Evolutionary conservation across 2,797 vertebrate species (phyloP), one percentile per base, ranked within the genome.

Genomic region (Crypturellus tataupa): DNA sequence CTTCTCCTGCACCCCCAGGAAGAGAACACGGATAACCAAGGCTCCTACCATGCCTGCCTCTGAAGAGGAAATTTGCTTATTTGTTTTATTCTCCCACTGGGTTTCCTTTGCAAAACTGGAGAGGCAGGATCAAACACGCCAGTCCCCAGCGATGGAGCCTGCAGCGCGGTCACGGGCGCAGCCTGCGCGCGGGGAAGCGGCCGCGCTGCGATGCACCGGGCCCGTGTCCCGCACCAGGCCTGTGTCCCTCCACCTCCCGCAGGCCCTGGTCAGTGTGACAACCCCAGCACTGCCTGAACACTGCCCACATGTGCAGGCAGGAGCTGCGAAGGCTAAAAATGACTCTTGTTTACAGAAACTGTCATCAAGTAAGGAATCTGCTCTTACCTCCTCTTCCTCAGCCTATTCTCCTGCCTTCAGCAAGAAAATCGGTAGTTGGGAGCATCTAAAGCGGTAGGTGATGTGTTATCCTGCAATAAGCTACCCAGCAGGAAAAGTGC

Each of bases 1-100:
- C 88, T 93, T 62, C 73, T 80, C 80, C 76, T 90, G 68, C 59
- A 72, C 29, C 47, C 51, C 62, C 53, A 80, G 62, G 78, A 96
- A 94, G 79, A 13, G 84, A 84, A 82, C 58, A 87, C 95, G 82
- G 83, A 92, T 80, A 81, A 91, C 69, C 59, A 88, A 93, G 80
- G 70, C 89, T 92, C 80, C 17, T 59, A 71, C 78, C 80, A 60
- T 18, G 42, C 51, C 62, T 9, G 2, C 23, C 73, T 89, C 68
- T 78, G 76, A 89, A 81, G 55, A 51, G 60, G 27, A 76, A 81
- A 86, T 92, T 53, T 78, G 17, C 85, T 95, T 82, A 15, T 39
- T 77, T 91, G n/a, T 3, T 83, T 94, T 56, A 24, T 63, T 59
- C 35, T 77, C 65, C 68, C 51, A 9, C 24, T 14, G 47, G 29